Evolutionary conservation across 2,113 vertebrate genomes (phyloP).

Genomic region (Labeo rohita): DNA sequence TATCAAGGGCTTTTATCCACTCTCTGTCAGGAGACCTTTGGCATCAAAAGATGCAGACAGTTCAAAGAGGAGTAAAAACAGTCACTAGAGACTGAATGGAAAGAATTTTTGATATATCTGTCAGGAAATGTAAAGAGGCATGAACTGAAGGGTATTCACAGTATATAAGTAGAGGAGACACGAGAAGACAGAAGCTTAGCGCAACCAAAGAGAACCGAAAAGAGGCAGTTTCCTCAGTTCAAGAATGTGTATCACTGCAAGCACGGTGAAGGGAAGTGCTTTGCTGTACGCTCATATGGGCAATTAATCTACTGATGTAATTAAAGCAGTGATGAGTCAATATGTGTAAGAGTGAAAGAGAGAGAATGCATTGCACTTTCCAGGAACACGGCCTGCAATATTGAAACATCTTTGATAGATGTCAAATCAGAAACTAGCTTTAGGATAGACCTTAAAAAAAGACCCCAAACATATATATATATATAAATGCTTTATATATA

Average conservation of each 20-base stretch:
- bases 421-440: background rate
- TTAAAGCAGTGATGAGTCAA: slow-evolving; percentile 69
- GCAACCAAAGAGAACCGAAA: slow-evolving; percentile 56
- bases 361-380: slow-evolving; percentile 55
- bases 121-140: slow-evolving; percentile 5
- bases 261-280: slow-evolving; percentile 52
- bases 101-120: background rate
- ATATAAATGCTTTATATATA: background rate
- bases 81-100: background rate
- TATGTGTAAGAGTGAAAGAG: slow-evolving; percentile 61
- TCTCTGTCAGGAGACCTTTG: background rate
- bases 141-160: background rate
- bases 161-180: background rate
- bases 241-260: slow-evolving; percentile 25
- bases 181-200: background rate
- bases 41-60: background rate
- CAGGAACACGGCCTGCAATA: slow-evolving; percentile 62
- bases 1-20: background rate
- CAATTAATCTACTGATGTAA: slow-evolving; percentile 76
- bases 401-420: background rate
- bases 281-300: slow-evolving; percentile 55
- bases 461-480: background rate
- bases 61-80: slow-evolving; percentile 12
- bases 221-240: slow-evolving; percentile 25
- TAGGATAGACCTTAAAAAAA: background rate